Conservation (phyloP, 2,888 invertebrate genomes). For the Polyploca ridens region DNA sequence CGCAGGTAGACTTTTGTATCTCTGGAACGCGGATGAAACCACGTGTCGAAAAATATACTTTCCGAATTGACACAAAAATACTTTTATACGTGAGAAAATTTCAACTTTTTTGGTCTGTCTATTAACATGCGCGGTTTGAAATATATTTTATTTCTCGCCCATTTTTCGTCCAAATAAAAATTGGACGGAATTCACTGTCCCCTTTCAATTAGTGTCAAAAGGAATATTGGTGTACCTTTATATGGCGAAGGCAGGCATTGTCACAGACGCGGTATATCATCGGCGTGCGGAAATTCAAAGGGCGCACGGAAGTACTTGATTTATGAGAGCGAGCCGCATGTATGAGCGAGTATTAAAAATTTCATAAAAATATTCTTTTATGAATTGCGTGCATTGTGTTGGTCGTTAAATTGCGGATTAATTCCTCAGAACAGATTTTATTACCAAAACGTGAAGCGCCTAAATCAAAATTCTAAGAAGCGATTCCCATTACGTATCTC, state of each 20-base stretch:
- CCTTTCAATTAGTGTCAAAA: slow-evolving; percentile 70
- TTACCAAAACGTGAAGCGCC: slow-evolving; percentile 3
- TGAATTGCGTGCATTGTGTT: slow-evolving; percentile 58
- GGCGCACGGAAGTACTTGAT: slow-evolving; percentile 78
- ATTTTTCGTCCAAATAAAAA: slow-evolving; percentile 25
- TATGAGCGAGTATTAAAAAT: slow-evolving; percentile 74
- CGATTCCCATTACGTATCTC: too few relatives aligned
- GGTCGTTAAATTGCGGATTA: slow-evolving; percentile 40
- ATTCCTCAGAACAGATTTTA: slow-evolving; percentile 32
- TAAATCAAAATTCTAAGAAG: background rate
- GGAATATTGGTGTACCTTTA: slow-evolving; percentile 67
- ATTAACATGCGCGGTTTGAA: too few relatives aligned
- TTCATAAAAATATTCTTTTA: slow-evolving; percentile 76
- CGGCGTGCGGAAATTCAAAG: slow-evolving; percentile 74
- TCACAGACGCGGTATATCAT: slow-evolving; percentile 75
- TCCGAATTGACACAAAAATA: too few relatives aligned
- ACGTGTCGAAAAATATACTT: too few relatives aligned
- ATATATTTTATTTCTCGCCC: slow-evolving; percentile 22
- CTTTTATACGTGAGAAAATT: too few relatives aligned
- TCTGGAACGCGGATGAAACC: too few relatives aligned
- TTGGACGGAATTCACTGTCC: slow-evolving; percentile 38
- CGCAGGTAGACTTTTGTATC: too few relatives aligned
- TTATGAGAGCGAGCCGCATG: slow-evolving; percentile 71
- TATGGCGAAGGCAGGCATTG: slow-evolving; percentile 71
- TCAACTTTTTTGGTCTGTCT: too few relatives aligned